Conservation (phyloP, 2,888 invertebrate species). For the Acleris literana region DNA sequence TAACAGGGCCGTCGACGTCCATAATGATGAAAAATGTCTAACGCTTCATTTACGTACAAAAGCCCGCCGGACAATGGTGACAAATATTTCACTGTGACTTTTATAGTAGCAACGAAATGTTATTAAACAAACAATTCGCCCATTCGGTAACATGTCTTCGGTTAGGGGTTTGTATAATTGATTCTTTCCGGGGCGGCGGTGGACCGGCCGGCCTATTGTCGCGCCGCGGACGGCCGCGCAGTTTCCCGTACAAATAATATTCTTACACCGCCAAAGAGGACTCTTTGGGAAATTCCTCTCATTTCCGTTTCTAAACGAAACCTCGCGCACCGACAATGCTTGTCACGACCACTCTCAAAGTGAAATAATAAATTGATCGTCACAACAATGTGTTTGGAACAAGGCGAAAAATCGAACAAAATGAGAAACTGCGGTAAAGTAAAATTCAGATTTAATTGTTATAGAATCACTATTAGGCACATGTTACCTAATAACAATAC, state of each 20-base stretch:
- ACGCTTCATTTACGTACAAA: slow-evolving; percentile 72
- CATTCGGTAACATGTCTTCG: slow-evolving; percentile 75
- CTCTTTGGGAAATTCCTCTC: slow-evolving; percentile 73
- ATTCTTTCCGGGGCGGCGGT: slow-evolving; percentile 81
- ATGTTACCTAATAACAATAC: too few species aligned
- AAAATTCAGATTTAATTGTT: too few species aligned
- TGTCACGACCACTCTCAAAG: slow-evolving; percentile 66
- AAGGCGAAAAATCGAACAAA: slow-evolving; percentile 49
- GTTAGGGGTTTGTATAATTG: slow-evolving; percentile 76
- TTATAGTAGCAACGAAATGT: slow-evolving; percentile 75
- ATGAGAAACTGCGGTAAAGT: neutral
- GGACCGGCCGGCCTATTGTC: slow-evolving; percentile 64
- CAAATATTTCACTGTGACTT: slow-evolving; percentile 76
- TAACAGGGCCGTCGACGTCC: slow-evolving; percentile 56
- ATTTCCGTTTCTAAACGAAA: slow-evolving; percentile 78
- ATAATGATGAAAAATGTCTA: slow-evolving; percentile 65
- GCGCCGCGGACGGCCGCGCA: slow-evolving; percentile 45
- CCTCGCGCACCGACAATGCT: slow-evolving; percentile 68
- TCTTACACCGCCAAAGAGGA: slow-evolving; percentile 65
- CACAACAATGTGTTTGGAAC: slow-evolving; percentile 73
- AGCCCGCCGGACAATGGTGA: slow-evolving; percentile 63
- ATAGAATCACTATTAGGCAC: too few species aligned
- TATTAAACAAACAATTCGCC: slow-evolving; percentile 84
- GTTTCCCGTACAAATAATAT: slow-evolving; percentile 71
- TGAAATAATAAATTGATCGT: slow-evolving; percentile 75